A percentile compares a stretch with the other conserved stretches of the same genome.
Conservation (phyloP, 2,888 invertebrate genomes). For the Leptopilina syphax region DNA sequence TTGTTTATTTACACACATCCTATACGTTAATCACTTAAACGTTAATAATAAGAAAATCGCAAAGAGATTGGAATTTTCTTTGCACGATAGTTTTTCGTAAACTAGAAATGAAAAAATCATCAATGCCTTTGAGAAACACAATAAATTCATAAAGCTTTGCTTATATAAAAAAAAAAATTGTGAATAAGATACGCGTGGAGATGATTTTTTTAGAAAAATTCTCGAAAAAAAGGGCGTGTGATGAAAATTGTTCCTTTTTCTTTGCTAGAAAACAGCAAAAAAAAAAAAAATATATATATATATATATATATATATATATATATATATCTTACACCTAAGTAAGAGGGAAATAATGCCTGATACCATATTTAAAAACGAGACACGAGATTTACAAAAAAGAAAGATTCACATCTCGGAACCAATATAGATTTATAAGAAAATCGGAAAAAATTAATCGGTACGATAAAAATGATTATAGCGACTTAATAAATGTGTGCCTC, state of each 20-base stretch:
- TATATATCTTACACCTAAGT: conserved; percentile 65
- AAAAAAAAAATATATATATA: conserved; percentile 49
- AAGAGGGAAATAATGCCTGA: conserved; percentile 66
- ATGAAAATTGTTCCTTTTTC: neutral
- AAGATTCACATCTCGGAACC: conserved; percentile 28
- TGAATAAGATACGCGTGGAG: conserved; percentile 64
- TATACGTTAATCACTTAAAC: conserved; percentile 16
- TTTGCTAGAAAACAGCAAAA: conserved; percentile 55
- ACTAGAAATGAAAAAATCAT: conserved; percentile 10
- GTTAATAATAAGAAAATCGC: neutral
- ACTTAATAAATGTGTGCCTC: conserved; percentile 21
- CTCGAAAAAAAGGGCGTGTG: neutral
- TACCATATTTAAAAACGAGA: conserved; percentile 61
- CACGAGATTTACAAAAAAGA: conserved; percentile 56
- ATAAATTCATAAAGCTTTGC: conserved; percentile 41
- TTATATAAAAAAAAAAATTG: conserved; percentile 19
- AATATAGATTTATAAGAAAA: conserved; percentile 50
- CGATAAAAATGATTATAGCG: conserved; percentile 32
- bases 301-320: too few relatives aligned
- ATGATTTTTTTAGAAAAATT: conserved; percentile 50
- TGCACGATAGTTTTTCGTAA: neutral
- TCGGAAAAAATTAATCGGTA: conserved; percentile 52
- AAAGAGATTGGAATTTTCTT: conserved; percentile 7
- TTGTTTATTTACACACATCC: conserved; percentile 34
- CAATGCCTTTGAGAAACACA: conserved; percentile 27